Evolutionary conservation across 1,140 invertebrate species (phyloP), one percentile per base, ranked within the genome.

Genomic region (Pseudomyrmex concolor): DNA sequence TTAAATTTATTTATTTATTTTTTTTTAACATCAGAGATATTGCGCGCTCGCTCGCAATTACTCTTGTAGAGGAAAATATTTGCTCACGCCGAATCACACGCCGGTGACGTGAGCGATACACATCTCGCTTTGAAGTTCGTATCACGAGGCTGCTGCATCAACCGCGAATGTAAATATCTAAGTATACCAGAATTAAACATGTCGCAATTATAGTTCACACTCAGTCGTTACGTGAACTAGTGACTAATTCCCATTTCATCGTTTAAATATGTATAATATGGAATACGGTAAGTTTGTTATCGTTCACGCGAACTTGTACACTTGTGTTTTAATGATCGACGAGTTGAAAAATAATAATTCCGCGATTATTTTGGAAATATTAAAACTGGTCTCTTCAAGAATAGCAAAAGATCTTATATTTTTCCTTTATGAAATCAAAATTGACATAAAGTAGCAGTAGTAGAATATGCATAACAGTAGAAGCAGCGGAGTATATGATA

Each of bases 21-120:
- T 4, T 34, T 34, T 34, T 5, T 34, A 34, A 34, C 5, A 34
- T 34, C 34, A 34, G 34, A 34, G 4, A 34, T 34, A 7, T 7
- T 34, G 34, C 34, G 34, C 34, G 43, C 34, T 59, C 50, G 55
- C 43, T 50, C 17, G 63, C 34, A 80, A 70, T 70, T 48, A 34
- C 63, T 55, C 34, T 67, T 43, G 66, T 13, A 48, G 43, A 70
- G 22, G 34, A 45, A 57, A 13, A 67, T 63, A 67, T 78, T 78
- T 68, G 25, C 50, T 57, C 55, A 55, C 55, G 34, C 34, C 50
- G 74, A 78, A 70, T 77, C 62, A 43, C 50, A 19, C 48, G 60
- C 22, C 63, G n/a, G 43, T 34, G 15, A n/a, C 25, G 19, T 17
- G 50, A 66, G 34, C 62, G 17, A 59, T 43, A n/a, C 54, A 71